A percentile compares a stretch with the other conserved stretches of the same genome.
phyloP scores from a whole-genome alignment of 2,113 vertebrate species.

The Callipepla californica region DNA sequence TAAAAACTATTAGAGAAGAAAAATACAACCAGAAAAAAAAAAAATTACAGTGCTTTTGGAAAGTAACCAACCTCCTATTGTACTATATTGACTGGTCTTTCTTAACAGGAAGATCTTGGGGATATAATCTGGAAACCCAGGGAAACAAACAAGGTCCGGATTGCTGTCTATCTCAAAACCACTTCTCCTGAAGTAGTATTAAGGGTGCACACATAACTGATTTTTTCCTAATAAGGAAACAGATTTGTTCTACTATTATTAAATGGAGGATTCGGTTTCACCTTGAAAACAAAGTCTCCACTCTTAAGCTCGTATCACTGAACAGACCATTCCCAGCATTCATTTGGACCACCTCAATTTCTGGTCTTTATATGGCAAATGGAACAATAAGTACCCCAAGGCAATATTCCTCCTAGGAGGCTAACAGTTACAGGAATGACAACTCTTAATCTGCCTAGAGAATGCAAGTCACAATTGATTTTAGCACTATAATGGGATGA shows the following conservation, averaged over 20 bases:
- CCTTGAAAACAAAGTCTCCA: background rate
- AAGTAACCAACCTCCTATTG: background rate
- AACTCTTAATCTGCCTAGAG: background rate
- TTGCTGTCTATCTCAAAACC: background rate
- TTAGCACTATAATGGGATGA: background rate
- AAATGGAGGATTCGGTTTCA: background rate
- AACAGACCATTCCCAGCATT: accelerated
- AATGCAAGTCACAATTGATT: background rate
- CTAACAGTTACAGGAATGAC: background rate
- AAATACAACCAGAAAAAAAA: background rate
- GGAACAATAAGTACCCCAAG: background rate
- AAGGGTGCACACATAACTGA: background rate
- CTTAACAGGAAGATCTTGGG: background rate
- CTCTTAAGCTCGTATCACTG: background rate
- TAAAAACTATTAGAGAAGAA: background rate
- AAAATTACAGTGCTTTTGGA: background rate
- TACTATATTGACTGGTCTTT: background rate
- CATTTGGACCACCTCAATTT: background rate
- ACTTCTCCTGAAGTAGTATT: background rate
- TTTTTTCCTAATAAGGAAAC: background rate
- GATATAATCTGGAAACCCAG: background rate
- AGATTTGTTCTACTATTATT: background rate
- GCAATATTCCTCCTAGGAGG: background rate
- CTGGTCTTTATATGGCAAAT: background rate
- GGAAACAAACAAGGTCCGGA: background rate